Evolutionary conservation across 2,888 invertebrate genomes (phyloP).

Genomic region (Chelonus formosanus): DNA sequence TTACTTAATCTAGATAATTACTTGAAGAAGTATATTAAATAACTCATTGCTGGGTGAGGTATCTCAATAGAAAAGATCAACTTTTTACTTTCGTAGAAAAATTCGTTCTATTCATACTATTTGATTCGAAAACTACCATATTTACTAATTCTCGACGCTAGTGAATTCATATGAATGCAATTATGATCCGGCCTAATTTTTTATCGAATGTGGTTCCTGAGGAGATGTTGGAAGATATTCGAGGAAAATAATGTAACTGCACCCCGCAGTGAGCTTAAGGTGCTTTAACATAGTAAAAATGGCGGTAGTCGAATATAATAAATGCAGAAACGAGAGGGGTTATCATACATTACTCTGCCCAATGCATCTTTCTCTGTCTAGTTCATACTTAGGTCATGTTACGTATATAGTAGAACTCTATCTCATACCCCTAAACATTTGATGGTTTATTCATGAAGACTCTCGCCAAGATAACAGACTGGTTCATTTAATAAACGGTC

Average conservation of each 20-base stretch:
- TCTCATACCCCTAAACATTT: slow-evolving; percentile 56
- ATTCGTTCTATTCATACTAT: too few relatives aligned
- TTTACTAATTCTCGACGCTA: too few relatives aligned
- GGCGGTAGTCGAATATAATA: background rate
- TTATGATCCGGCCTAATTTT: too few relatives aligned
- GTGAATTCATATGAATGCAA: too few relatives aligned
- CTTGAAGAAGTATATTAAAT: too few relatives aligned
- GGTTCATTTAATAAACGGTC: slow-evolving; percentile 64
- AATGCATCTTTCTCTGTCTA: background rate
- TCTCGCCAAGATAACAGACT: slow-evolving; percentile 63
- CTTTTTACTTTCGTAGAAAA: too few relatives aligned
- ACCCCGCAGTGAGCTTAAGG: slow-evolving; percentile 60
- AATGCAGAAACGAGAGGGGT: slow-evolving; percentile 24
- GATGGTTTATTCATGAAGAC: slow-evolving; percentile 64
- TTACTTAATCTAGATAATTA: too few relatives aligned
- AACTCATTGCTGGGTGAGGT: too few relatives aligned
- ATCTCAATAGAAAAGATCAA: too few relatives aligned
- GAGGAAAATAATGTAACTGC: slow-evolving; percentile 64
- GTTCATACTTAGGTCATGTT: background rate
- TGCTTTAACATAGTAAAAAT: slow-evolving; percentile 46
- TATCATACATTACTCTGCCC: slow-evolving; percentile 23
- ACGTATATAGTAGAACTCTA: background rate
- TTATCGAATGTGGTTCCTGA: too few relatives aligned
- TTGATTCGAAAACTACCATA: too few relatives aligned
- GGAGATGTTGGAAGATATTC: too few relatives aligned